phyloP scores from a whole-genome alignment of 2,797 vertebrate species.

The Cynodonichthys magdalenae region DNA sequence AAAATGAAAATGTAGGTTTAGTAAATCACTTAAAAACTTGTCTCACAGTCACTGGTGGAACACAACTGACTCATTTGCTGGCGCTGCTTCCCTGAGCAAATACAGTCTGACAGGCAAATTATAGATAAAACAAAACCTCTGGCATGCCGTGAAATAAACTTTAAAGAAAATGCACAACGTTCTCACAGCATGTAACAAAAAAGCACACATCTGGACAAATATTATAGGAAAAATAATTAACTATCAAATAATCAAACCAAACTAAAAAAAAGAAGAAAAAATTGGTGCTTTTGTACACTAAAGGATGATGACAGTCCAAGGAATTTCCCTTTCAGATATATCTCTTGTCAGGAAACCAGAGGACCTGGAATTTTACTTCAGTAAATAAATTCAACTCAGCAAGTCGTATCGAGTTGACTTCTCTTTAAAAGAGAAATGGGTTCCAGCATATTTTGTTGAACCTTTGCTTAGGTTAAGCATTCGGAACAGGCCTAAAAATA shows the following conservation, averaged over 20 bases:
- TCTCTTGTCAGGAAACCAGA: conserved; percentile 32
- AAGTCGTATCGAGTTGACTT: conserved; percentile 9
- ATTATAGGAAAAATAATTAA: conserved; percentile 35
- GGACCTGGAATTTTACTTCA: conserved; percentile 29
- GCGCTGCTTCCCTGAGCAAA: conserved; percentile 57
- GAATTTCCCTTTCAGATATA: conserved; percentile 18
- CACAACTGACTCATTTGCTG: conserved; percentile 66
- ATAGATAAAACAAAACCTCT: conserved; percentile 56
- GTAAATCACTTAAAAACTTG: conserved; percentile 61
- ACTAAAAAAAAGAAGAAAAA: neutral
- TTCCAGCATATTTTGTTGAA: neutral
- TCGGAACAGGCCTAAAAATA: too few relatives aligned
- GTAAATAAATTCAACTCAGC: conserved; percentile 33
- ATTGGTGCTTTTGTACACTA: neutral
- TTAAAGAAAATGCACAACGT: conserved; percentile 41
- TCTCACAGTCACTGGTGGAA: conserved; percentile 56
- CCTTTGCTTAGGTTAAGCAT: neutral
- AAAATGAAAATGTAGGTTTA: conserved; percentile 51
- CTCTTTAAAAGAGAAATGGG: neutral
- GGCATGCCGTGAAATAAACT: conserved; percentile 46
- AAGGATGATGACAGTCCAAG: conserved; percentile 11
- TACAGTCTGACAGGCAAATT: conserved; percentile 64
- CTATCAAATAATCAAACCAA: conserved; percentile 26
- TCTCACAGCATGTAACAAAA: conserved; percentile 34
- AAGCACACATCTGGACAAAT: conserved; percentile 30